Conservation (phyloP, 2,888 invertebrate genomes). For the Hirtodrosophila cameraria region DNA sequence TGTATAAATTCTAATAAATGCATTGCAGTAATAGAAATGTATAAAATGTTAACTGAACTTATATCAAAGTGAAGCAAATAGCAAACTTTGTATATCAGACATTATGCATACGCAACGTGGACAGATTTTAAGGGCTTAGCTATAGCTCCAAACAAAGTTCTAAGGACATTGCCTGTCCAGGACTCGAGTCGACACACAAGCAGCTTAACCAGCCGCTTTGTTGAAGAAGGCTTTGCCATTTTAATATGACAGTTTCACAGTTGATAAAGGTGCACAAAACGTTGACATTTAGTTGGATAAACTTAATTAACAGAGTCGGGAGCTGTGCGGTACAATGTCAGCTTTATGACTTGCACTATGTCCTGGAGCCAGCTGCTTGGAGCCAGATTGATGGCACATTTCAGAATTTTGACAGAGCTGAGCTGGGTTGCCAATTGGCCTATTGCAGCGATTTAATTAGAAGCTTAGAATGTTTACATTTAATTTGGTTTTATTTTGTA, state of each 20-base stretch:
- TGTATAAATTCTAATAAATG: conserved; percentile 32
- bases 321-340: conserved; percentile 13
- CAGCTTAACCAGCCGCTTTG: conserved; percentile 22
- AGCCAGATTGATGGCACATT: conserved; percentile 65
- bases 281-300: conserved; percentile 46
- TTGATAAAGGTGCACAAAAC: conserved; percentile 62
- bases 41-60: not conserved
- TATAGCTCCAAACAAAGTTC: not conserved
- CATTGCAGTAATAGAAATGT: conserved; percentile 1
- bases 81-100: too few relatives aligned
- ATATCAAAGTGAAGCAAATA: too few relatives aligned
- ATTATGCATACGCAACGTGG: conserved; percentile 13
- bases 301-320: conserved; percentile 66
- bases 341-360: conserved; percentile 32
- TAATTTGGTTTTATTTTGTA: conserved; percentile 65
- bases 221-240: conserved; percentile 39
- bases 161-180: conserved; percentile 1
- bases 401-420: conserved; percentile 61
- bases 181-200: not conserved
- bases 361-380: conserved; percentile 6
- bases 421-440: conserved; percentile 43
- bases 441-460: conserved; percentile 64
- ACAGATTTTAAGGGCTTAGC: conserved; percentile 1
- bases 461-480: conserved; percentile 71
- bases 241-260: conserved; percentile 51